Evolutionary conservation across 2,797 vertebrate species (phyloP).

Genomic region (Pangasius djambal): DNA sequence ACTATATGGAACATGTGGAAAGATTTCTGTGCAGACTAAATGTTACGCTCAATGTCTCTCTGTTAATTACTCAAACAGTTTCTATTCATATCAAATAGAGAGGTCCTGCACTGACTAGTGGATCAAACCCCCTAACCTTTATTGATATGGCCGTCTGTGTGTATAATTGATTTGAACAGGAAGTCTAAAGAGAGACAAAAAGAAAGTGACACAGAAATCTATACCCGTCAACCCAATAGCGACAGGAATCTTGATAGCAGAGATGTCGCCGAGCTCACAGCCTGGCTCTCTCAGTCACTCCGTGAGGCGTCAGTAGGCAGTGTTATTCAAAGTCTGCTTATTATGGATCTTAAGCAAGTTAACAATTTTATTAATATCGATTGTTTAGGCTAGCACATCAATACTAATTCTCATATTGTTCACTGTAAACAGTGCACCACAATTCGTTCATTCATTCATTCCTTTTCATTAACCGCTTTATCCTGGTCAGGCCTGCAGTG

Average conservation of each 20-base stretch:
- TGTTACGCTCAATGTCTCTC: neutral
- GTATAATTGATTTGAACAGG: constrained; percentile 73
- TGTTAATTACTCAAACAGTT: neutral
- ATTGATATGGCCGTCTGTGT: constrained; percentile 71
- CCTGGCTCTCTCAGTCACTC: constrained; percentile 21
- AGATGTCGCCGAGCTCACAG: constrained; percentile 19
- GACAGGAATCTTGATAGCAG: constrained; percentile 36
- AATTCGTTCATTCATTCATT: neutral
- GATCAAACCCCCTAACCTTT: constrained; percentile 71
- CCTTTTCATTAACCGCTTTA: neutral
- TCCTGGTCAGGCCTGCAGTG: neutral
- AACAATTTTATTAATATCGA: neutral
- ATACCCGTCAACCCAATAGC: constrained; percentile 48
- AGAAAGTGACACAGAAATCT: constrained; percentile 56
- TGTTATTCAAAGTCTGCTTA: neutral
- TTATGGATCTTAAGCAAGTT: neutral
- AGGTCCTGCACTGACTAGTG: constrained; percentile 69
- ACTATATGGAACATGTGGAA: neutral
- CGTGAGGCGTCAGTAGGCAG: constrained; percentile 7
- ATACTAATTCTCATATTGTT: neutral
- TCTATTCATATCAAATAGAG: constrained; percentile 3
- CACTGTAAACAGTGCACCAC: neutral
- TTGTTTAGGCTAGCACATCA: constrained; percentile 1
- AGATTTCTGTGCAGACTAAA: neutral
- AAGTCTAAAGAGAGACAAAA: constrained; percentile 47